phyloP scores from a whole-genome alignment of 2,888 invertebrate species.

The Thalpophila matura region DNA sequence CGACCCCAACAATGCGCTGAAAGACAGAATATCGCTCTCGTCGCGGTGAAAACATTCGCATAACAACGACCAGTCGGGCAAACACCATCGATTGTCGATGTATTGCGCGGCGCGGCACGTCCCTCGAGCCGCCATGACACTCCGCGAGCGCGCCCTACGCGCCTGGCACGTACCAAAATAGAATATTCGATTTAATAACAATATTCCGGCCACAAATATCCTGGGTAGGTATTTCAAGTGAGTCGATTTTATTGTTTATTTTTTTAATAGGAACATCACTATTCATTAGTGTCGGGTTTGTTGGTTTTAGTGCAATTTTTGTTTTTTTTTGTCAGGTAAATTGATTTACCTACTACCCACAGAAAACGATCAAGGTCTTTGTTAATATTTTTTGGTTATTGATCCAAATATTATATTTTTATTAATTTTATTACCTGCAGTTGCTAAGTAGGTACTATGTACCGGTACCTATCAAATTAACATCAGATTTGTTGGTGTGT shows the following conservation, averaged over 20 bases:
- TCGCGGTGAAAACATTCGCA: slow-evolving; percentile 43
- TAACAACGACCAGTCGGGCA: slow-evolving; percentile 36
- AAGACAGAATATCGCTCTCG: slow-evolving; percentile 37
- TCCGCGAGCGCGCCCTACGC: slow-evolving; percentile 68
- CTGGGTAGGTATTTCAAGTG: slow-evolving; percentile 41
- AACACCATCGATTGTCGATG: slow-evolving; percentile 64
- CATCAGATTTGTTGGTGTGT: too few relatives aligned
- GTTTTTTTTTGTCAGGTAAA: slow-evolving; percentile 15
- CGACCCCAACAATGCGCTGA: slow-evolving; percentile 33
- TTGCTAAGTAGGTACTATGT: too few relatives aligned
- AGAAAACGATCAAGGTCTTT: slow-evolving; percentile 33
- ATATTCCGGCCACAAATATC: slow-evolving; percentile 43
- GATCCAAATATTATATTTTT: background rate
- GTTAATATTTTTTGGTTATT: slow-evolving; percentile 14
- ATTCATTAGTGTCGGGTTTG: slow-evolving; percentile 14
- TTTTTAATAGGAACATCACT: slow-evolving; percentile 19
- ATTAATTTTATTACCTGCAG: background rate
- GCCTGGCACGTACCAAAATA: slow-evolving; percentile 71
- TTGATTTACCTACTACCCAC: slow-evolving; percentile 37
- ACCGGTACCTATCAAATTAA: too few relatives aligned
- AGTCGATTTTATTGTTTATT: slow-evolving; percentile 38
- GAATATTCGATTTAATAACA: slow-evolving; percentile 60
- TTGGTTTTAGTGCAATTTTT: slow-evolving; percentile 5
- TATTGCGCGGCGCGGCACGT: slow-evolving; percentile 47
- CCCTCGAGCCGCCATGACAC: slow-evolving; percentile 72